A percentile compares a stretch with the other conserved stretches of the same genome.
Conservation (phyloP, 53 echinoderm and acorn worm species). For the Astropecten irregularis region DNA sequence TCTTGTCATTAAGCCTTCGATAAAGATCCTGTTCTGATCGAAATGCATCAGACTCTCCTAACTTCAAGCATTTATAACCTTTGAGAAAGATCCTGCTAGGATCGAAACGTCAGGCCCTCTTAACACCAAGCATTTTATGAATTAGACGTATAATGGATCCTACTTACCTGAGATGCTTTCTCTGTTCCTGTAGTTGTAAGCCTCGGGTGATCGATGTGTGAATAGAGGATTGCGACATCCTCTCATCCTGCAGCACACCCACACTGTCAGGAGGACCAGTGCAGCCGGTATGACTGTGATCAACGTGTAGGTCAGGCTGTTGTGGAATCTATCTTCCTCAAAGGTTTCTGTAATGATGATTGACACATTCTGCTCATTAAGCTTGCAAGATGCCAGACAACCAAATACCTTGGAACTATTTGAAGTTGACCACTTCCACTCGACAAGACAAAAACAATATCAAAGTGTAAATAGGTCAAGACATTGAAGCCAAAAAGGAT, state of each 20-base stretch:
- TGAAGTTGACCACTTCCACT: too few species aligned
- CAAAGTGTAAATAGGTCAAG: neutral
- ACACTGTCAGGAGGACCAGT: neutral
- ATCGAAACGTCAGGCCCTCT: too few species aligned
- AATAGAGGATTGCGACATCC: neutral
- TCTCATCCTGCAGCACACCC: slow-evolving; percentile 37
- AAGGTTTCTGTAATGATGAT: slow-evolving; percentile 18
- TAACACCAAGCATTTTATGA: too few species aligned
- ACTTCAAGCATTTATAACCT: too few species aligned
- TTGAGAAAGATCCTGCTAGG: too few species aligned
- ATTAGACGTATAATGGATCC: too few species aligned
- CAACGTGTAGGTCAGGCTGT: slow-evolving; percentile 35
- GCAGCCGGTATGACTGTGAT: slow-evolving; percentile 24
- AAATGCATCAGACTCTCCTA: too few species aligned
- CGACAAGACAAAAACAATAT: neutral
- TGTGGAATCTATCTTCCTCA: slow-evolving; percentile 5
- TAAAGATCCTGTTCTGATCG: too few species aligned
- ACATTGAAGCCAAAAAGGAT: neutral
- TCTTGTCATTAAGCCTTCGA: too few species aligned
- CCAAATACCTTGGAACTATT: too few species aligned
- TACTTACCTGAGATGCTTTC: neutral
- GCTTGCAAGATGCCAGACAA: too few species aligned
- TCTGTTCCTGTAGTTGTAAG: neutral
- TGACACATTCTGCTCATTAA: too few species aligned
- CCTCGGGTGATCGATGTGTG: slow-evolving; percentile 1